phyloP scores from a whole-genome alignment of 2,888 invertebrate species.

The Corythucha ciliata region DNA sequence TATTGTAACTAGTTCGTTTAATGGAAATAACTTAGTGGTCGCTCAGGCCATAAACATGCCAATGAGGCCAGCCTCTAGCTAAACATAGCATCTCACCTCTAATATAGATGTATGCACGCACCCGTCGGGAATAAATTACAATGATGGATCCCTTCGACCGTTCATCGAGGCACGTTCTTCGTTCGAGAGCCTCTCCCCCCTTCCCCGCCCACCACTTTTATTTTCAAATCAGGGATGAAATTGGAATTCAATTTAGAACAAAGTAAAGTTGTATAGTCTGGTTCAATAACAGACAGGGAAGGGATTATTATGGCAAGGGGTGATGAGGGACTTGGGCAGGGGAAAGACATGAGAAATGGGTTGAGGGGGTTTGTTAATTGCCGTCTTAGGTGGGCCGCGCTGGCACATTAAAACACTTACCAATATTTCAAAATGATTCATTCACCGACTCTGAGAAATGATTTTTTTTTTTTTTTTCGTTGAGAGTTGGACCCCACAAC shows the following conservation, averaged over 20 bases:
- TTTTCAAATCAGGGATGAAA: slow-evolving; percentile 22
- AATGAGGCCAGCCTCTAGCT: slow-evolving; percentile 22
- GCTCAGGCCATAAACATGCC: slow-evolving; percentile 22
- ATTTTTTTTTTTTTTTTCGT: no score
- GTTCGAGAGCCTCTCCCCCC: no score
- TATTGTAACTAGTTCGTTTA: no score
- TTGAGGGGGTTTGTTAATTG: slow-evolving; percentile 23
- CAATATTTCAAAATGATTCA: slow-evolving; percentile 28
- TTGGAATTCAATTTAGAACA: slow-evolving; percentile 26
- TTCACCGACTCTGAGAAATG: slow-evolving; percentile 24
- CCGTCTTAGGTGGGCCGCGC: slow-evolving; percentile 26
- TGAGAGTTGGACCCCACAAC: no score
- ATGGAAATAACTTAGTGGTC: no score
- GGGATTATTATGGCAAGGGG: background rate
- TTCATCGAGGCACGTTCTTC: slow-evolving; percentile 22
- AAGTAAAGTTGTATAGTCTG: slow-evolving; percentile 15
- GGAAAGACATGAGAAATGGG: slow-evolving; percentile 24
- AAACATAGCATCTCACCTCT: slow-evolving; percentile 24
- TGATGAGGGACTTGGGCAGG: slow-evolving; percentile 7
- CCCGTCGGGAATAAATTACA: slow-evolving; percentile 19
- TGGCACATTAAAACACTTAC: slow-evolving; percentile 26
- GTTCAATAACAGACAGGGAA: background rate
- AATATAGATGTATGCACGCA: slow-evolving; percentile 22
- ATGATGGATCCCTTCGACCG: slow-evolving; percentile 22
- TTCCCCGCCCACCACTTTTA: no score